Percentiles rank a stretch among this genome's conserved stretches.
phyloP scores from a whole-genome alignment of 2,797 vertebrate genomes.

The Pseudomugil tenellus region DNA sequence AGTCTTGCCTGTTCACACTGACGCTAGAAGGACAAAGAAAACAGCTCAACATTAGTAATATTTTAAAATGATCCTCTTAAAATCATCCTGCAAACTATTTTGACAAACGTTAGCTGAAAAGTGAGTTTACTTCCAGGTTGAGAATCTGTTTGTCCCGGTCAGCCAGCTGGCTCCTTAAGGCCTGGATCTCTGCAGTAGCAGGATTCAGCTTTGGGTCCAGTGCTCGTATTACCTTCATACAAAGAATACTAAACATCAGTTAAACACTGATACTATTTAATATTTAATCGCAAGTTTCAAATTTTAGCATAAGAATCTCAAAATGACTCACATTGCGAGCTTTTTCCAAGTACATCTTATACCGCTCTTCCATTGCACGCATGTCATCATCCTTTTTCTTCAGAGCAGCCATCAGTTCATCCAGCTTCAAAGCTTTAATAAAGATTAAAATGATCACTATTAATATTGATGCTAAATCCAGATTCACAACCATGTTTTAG shows the following conservation, averaged over 20 bases:
- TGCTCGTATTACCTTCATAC: constrained; percentile 91
- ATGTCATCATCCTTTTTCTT: constrained; percentile 99
- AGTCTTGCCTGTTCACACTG: constrained; percentile 93
- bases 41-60: background rate
- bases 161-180: constrained; percentile 87
- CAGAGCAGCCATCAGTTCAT: constrained; percentile 92
- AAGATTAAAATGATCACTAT: background rate
- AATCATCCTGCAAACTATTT: background rate
- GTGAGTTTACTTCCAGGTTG: constrained; percentile 87
- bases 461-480: background rate
- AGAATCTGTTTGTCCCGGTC: constrained; percentile 93
- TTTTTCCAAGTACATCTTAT: constrained; percentile 99
- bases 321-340: constrained; percentile 91
- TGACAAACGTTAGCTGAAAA: background rate
- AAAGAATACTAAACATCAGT: background rate
- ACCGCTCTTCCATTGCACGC: constrained; percentile 98
- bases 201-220: constrained; percentile 97
- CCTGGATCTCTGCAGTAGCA: constrained; percentile 95
- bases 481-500: background rate
- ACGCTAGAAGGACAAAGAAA: constrained; percentile 78
- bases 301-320: background rate
- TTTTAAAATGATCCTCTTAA: background rate
- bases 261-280: background rate
- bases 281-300: background rate
- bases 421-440: constrained; percentile 87